These are phyloP conservation scores for Anagrus nilaparvatae DNA, from an alignment of 1,140 invertebrate genomes.

Conservation along the genomic window DNA sequence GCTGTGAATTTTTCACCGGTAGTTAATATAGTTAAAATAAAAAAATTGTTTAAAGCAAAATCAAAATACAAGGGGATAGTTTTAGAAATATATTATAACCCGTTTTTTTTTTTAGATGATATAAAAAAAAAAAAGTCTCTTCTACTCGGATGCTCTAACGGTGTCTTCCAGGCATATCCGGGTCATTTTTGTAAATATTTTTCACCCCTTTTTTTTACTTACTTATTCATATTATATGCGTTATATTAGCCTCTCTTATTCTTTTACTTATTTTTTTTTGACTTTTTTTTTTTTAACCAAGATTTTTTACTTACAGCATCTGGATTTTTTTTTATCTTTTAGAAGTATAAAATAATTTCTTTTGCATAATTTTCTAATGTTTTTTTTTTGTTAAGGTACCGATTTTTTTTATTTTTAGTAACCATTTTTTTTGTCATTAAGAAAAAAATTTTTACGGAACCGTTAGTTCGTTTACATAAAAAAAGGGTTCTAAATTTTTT, in stretches of 20 bases:
- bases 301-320: constrained; percentile 7
- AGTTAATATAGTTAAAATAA: too few relatives aligned
- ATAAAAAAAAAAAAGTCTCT: constrained; percentile 18
- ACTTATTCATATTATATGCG: constrained; percentile 1
- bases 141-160: constrained; percentile 24
- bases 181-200: constrained; percentile 25
- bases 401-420: too few relatives aligned
- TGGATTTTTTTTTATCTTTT: constrained; percentile 2
- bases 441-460: too few relatives aligned
- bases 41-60: too few relatives aligned
- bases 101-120: constrained; percentile 1
- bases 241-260: constrained; percentile 12
- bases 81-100: too few relatives aligned
- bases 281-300: constrained; percentile 18
- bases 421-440: too few relatives aligned
- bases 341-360: too few relatives aligned
- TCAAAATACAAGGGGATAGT: constrained; percentile 5
- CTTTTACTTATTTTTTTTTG: not conserved
- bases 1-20: not conserved
- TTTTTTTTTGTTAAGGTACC: too few relatives aligned
- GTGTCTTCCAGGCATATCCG: constrained; percentile 25
- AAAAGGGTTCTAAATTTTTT: too few relatives aligned
- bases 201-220: constrained; percentile 15
- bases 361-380: too few relatives aligned
- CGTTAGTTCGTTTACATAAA: too few relatives aligned